These are phyloP conservation scores for Abramis brama DNA, from an alignment of 2,113 vertebrate genomes.

Conservation along the genomic window DNA sequence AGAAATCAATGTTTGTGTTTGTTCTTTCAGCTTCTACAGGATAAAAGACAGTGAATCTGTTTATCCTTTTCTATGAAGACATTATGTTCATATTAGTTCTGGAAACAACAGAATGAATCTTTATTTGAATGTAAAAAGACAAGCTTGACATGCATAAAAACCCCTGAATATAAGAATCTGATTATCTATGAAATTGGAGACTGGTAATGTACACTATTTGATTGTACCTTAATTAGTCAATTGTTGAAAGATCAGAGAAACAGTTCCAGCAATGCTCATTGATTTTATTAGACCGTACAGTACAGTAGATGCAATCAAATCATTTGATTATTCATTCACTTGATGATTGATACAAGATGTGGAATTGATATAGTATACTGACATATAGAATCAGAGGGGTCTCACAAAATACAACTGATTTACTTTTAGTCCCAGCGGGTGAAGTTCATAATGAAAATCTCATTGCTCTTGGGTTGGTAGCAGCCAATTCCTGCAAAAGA, in stretches of 20 bases:
- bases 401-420: not conserved
- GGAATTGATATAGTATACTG: not conserved
- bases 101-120: not conserved
- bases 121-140: not conserved
- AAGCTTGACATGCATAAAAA: not conserved
- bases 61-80: not conserved
- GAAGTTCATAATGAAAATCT: conserved; percentile 68
- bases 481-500: conserved; percentile 65
- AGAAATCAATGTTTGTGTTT: conserved; percentile 7
- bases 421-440: conserved; percentile 52
- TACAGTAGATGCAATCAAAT: not conserved
- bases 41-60: conserved; percentile 2
- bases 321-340: not conserved
- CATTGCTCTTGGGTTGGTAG: conserved; percentile 60
- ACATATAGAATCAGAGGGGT: not conserved
- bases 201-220: not conserved
- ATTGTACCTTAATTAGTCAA: not conserved
- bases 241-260: not conserved
- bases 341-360: not conserved
- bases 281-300: not conserved
- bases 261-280: not conserved
- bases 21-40: conserved; percentile 47
- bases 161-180: not conserved
- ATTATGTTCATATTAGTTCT: not conserved
- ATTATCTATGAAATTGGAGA: not conserved